Percentiles rank a stretch among this genome's conserved stretches.
These are phyloP conservation scores for Ganaspis brasiliensis DNA, from an alignment of 2,888 invertebrate genomes.

Conservation along the genomic window DNA sequence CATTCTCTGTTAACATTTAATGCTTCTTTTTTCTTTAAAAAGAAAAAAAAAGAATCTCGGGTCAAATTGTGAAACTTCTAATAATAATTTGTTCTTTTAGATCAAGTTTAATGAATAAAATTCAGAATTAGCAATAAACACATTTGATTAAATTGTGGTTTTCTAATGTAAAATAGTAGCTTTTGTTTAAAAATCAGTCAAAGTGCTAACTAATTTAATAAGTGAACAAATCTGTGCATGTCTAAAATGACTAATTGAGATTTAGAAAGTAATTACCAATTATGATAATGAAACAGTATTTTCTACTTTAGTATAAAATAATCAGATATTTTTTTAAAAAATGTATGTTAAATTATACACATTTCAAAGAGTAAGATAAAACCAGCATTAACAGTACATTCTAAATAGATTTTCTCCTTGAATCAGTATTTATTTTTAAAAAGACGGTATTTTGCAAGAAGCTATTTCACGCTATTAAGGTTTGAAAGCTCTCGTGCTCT, in stretches of 20 bases:
- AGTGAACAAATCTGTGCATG: too few relatives aligned
- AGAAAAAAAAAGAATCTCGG: not conserved
- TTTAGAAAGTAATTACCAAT: too few relatives aligned
- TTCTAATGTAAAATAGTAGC: too few relatives aligned
- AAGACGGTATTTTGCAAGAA: slow-evolving; percentile 12
- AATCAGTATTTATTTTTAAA: not conserved
- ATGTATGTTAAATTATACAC: not conserved
- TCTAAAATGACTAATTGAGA: too few relatives aligned
- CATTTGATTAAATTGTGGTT: too few relatives aligned
- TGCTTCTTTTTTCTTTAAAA: too few relatives aligned
- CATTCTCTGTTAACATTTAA: slow-evolving; percentile 2
- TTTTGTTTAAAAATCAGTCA: too few relatives aligned
- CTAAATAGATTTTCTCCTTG: slow-evolving; percentile 14
- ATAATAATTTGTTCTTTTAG: too few relatives aligned
- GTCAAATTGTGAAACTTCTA: not conserved
- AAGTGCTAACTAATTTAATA: too few relatives aligned
- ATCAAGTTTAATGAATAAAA: too few relatives aligned
- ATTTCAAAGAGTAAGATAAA: slow-evolving; percentile 10
- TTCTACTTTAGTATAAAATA: not conserved
- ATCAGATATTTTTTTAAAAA: too few relatives aligned
- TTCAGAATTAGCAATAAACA: too few relatives aligned
- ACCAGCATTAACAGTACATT: not conserved
- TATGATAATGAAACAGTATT: not conserved
- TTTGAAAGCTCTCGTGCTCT: slow-evolving; percentile 27
- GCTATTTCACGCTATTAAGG: slow-evolving; percentile 21